These are phyloP conservation scores for Pemphigus obesinymphae DNA, from an alignment of 1,140 invertebrate genomes.

Conservation along the genomic window DNA sequence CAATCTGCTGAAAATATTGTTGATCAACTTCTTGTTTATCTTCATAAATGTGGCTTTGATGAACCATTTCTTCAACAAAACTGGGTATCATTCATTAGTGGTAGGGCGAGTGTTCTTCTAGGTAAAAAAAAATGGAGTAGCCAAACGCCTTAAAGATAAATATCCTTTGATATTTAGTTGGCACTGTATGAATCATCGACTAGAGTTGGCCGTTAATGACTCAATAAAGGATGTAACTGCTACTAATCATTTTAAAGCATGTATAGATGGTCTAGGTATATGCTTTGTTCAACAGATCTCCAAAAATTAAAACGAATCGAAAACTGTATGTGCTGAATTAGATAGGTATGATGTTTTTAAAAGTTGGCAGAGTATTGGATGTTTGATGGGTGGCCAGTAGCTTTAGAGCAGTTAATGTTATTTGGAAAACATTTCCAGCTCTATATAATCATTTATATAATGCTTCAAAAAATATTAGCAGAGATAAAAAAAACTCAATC, in stretches of 20 bases:
- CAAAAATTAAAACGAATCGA: not conserved
- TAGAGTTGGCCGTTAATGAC: not conserved
- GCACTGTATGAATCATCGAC: not conserved
- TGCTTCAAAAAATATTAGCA: no score
- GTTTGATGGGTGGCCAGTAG: not conserved
- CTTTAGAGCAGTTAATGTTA: not conserved
- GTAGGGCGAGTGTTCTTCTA: no score
- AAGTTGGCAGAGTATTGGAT: slow-evolving; percentile 18
- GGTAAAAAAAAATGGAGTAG: no score
- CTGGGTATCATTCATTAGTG: not conserved
- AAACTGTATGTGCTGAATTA: not conserved
- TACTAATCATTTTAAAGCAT: not conserved
- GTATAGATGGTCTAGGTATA: not conserved
- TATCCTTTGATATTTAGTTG: not conserved
- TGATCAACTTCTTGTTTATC: not conserved
- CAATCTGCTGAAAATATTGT: not conserved
- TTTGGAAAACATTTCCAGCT: no score
- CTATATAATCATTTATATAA: no score
- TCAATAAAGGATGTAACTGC: not conserved
- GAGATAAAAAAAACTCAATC: no score
- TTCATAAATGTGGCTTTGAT: not conserved
- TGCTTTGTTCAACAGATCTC: not conserved
- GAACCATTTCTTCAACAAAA: not conserved
- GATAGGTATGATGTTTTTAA: slow-evolving; percentile 23
- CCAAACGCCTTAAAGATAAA: no score